Base-by-base conservation (phyloP, 2,113 vertebrate genomes). In the Brachypodius melanocephalos region DNA sequence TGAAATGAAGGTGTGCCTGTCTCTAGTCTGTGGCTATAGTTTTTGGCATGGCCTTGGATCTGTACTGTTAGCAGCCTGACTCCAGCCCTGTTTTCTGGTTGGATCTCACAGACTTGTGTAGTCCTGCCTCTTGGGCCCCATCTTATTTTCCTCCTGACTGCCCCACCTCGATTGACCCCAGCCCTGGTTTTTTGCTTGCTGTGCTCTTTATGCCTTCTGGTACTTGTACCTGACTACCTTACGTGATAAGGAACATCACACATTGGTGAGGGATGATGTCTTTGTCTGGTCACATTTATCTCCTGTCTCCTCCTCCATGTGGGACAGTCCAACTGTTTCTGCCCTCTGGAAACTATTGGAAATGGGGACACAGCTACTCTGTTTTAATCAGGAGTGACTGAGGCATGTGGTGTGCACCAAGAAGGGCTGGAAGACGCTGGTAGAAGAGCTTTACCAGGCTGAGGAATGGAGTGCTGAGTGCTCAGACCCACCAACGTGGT, bases 81-180 rank as follows among this genome's bases (percentile, higher is more conserved):
- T 55, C 10, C 34, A 51, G 25, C 7, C 16, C 8, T 76, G 4
- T 40, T 46, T 52, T 87, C 21, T 58, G 16, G 5, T 17, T 36
- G 59, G 12, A 52, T 34, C 8, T 40, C 49, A 46, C 22, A 38
- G 15, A 42, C 2, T 9, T 74, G 25, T 46, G 11, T 12, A 42
- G 40, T 85, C 17, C 58, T 71, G 21, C 25, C 10, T 63, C 67
- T 82, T 63, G 40, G 6, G 6, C 9, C 4, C 6, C 20, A 17
- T 28, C 21, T 45, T 26, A 5, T 14, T 10, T 21, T 79, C 10
- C 21, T 71, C 40, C 26, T 34, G 7, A 62, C 26, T 29, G 11
- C 4, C 6, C 3, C 2, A 1, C 0, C 57, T 38, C 8, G 13
- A n/a, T 5, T 24, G 17, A 43, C 10, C 2, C 25, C 26, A 26